Evolutionary conservation across 2,888 invertebrate species (phyloP).

Genomic region (Trichacis sp.): DNA sequence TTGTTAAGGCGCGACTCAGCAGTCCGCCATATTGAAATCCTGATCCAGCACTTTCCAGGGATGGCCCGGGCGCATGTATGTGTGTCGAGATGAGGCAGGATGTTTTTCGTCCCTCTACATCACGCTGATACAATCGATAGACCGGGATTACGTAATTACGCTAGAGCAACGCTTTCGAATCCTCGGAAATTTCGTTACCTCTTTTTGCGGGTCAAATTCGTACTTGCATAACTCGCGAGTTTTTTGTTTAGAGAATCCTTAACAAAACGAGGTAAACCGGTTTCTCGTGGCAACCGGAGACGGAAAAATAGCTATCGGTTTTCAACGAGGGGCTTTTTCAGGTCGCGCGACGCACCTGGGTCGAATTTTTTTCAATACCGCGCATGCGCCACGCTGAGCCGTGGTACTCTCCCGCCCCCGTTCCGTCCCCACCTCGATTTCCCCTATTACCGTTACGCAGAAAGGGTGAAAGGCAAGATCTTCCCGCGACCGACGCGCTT

Average conservation of each 20-base stretch:
- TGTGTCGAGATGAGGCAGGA: conserved; percentile 26
- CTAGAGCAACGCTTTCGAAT: too few relatives aligned
- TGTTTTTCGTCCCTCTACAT: conserved; percentile 53
- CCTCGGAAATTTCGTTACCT: too few relatives aligned
- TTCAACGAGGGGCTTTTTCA: too few relatives aligned
- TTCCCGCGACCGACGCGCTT: conserved; percentile 66
- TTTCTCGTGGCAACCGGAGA: too few relatives aligned
- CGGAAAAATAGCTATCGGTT: too few relatives aligned
- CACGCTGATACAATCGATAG: conserved; percentile 51
- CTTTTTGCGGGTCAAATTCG: too few relatives aligned
- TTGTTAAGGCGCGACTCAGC: conserved; percentile 61
- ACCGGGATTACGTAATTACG: too few relatives aligned
- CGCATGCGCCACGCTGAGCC: conserved; percentile 46
- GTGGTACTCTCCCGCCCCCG: conserved; percentile 57
- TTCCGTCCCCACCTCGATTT: conserved; percentile 53
- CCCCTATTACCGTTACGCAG: conserved; percentile 63
- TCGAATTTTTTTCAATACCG: conserved; percentile 24
- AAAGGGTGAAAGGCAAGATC: conserved; percentile 66
- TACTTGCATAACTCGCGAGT: too few relatives aligned
- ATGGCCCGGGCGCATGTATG: conserved; percentile 11
- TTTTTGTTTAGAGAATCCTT: too few relatives aligned
- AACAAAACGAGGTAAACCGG: too few relatives aligned
- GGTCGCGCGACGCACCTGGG: too few relatives aligned
- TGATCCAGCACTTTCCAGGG: conserved; percentile 55
- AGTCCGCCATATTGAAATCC: conserved; percentile 63